Conservation (phyloP, 2,797 vertebrate genomes). For the Esox lucius region DNA sequence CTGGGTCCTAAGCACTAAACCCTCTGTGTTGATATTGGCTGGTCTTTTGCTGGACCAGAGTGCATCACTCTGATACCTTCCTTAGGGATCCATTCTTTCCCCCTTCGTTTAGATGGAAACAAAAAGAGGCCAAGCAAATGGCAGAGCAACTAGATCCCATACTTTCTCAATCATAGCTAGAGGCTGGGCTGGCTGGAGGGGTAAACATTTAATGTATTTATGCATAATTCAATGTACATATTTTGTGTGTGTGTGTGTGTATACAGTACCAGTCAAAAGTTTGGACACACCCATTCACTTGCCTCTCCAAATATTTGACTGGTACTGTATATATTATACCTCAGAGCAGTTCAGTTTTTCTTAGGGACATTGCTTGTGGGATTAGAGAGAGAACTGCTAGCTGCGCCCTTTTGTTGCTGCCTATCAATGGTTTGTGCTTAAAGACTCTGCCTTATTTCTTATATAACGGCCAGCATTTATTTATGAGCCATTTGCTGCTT, state of each 20-base stretch:
- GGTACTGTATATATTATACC: constrained; percentile 32
- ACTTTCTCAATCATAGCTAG: constrained; percentile 63
- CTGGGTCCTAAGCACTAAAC: constrained; percentile 66
- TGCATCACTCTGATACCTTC: constrained; percentile 70
- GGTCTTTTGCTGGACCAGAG: constrained; percentile 53
- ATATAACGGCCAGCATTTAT: too few species aligned
- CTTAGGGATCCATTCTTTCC: constrained; percentile 68
- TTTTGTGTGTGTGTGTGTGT: constrained; percentile 11
- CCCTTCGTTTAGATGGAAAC: constrained; percentile 67
- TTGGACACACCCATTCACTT: too few species aligned
- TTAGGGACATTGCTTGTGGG: constrained; percentile 50
- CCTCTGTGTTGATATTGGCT: constrained; percentile 74
- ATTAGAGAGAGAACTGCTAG: constrained; percentile 15
- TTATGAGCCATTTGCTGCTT: too few species aligned
- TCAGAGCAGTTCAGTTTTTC: constrained; percentile 57
- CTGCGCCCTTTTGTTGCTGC: background rate
- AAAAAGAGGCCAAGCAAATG: constrained; percentile 56
- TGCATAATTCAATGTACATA: constrained; percentile 20
- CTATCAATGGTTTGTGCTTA: background rate
- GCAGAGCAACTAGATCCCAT: constrained; percentile 63
- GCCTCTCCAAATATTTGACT: too few species aligned
- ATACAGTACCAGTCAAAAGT: too few species aligned
- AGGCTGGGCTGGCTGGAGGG: constrained; percentile 26
- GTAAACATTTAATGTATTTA: constrained; percentile 30
- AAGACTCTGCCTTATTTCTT: background rate